Evolutionary conservation across 2,113 vertebrate genomes (phyloP).

Genomic region (Condylura cristata): DNA sequence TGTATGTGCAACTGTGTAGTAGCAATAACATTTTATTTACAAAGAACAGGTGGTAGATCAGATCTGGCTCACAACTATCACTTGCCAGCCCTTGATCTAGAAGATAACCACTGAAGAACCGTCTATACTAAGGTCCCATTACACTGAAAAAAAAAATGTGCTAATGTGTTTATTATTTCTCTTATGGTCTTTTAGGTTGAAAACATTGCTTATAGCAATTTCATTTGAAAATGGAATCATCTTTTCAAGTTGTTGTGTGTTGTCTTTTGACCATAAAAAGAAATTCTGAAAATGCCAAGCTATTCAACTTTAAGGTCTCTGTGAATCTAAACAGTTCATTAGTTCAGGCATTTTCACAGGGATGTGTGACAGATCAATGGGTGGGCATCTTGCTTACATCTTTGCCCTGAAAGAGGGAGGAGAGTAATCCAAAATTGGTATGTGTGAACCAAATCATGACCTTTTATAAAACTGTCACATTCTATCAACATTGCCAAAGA

Average conservation of each 20-base stretch:
- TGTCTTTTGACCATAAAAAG: slow-evolving; percentile 42
- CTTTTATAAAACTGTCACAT: slow-evolving; percentile 58
- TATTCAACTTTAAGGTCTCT: slow-evolving; percentile 17
- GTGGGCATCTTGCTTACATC: slow-evolving; percentile 3
- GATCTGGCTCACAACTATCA: not conserved
- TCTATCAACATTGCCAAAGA: slow-evolving; percentile 38
- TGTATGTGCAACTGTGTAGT: not conserved
- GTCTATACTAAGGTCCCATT: slow-evolving; percentile 30
- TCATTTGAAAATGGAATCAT: slow-evolving; percentile 20
- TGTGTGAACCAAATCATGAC: slow-evolving; percentile 57
- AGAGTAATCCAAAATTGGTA: slow-evolving; percentile 55
- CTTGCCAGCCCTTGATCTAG: not conserved
- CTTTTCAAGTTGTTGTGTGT: not conserved
- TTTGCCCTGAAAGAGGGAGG: slow-evolving; percentile 49
- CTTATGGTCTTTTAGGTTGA: not conserved
- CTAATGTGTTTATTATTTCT: slow-evolving; percentile 36
- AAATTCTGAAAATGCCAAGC: slow-evolving; percentile 37
- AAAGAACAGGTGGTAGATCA: not conserved
- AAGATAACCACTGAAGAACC: not conserved
- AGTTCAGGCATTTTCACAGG: slow-evolving; percentile 51
- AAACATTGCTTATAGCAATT: slow-evolving; percentile 51
- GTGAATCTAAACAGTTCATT: slow-evolving; percentile 47
- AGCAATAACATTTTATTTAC: slow-evolving; percentile 33
- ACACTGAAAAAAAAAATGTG: slow-evolving; percentile 52
- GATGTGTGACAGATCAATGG: slow-evolving; percentile 38